Evolutionary conservation across 2,113 vertebrate genomes (phyloP).

Genomic region (Rhegmatorhina hoffmannsi): DNA sequence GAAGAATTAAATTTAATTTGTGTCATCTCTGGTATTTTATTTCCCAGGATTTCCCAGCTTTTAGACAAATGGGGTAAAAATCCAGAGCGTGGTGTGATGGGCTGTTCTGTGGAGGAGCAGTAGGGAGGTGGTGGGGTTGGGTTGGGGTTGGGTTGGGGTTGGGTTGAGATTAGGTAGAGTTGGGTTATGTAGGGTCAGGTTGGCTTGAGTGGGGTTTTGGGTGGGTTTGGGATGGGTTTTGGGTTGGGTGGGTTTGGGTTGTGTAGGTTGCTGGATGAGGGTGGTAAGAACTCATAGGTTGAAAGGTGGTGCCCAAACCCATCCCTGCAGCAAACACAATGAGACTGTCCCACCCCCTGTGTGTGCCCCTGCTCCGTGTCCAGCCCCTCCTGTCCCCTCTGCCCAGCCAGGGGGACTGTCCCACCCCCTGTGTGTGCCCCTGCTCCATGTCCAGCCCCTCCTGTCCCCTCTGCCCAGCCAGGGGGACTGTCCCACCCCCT

Average conservation of each 20-base stretch:
- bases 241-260: background rate
- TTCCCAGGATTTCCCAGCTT: background rate
- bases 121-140: background rate
- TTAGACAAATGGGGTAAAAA: background rate
- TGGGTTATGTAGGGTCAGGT: background rate
- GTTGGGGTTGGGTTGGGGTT: accelerated
- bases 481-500: background rate
- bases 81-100: accelerated
- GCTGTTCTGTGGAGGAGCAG: background rate
- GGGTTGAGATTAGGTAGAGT: accelerated
- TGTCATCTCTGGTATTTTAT: no score
- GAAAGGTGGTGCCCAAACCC: background rate
- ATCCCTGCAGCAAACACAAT: background rate
- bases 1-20: background rate
- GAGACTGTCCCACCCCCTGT: accelerated
- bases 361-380: accelerated
- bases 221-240: background rate
- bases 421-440: accelerated
- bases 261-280: background rate
- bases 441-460: accelerated
- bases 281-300: accelerated
- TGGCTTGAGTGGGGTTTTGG: background rate
- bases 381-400: accelerated
- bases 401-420: accelerated
- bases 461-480: accelerated